Percentiles rank a stretch among this genome's conserved stretches.
Evolutionary conservation across 2,113 vertebrate genomes (phyloP).

Genomic region (Pangasianodon hypophthalmus): DNA sequence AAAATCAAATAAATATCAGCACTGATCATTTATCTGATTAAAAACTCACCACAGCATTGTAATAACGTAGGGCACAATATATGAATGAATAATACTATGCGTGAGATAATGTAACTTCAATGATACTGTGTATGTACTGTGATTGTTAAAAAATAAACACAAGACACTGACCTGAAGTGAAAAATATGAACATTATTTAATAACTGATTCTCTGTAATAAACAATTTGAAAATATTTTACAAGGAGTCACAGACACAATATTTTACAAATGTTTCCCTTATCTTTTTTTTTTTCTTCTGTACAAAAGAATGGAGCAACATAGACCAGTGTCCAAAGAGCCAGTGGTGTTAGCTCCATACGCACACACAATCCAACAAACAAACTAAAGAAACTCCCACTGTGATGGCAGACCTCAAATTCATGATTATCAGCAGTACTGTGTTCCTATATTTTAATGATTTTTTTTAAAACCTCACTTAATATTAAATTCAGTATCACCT

Average conservation of each 20-base stretch:
- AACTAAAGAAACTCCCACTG: conserved; percentile 64
- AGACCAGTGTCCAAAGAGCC: conserved; percentile 73
- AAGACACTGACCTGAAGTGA: conserved; percentile 87
- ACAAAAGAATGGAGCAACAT: conserved; percentile 88
- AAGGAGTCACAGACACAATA: conserved; percentile 99
- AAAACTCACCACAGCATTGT: background rate
- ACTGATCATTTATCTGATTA: background rate
- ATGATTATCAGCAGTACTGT: conserved; percentile 73
- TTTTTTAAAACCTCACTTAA: conserved; percentile 69
- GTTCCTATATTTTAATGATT: conserved; percentile 62
- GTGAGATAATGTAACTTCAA: background rate
- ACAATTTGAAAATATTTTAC: conserved; percentile 99
- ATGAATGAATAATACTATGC: background rate
- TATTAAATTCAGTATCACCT: conserved; percentile 69
- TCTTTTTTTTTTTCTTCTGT: conserved; percentile 85
- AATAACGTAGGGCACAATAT: background rate
- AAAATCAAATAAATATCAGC: background rate
- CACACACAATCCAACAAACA: conserved; percentile 62
- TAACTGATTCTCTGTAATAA: conserved; percentile 99
- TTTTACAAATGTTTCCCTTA: conserved; percentile 93
- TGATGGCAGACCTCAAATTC: conserved; percentile 74
- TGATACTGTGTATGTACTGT: background rate
- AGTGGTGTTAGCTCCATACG: conserved; percentile 68
- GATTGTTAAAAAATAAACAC: conserved; percentile 55
- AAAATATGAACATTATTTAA: conserved; percentile 99